Conservation (phyloP, 37 sponge, comb jelly and placozoan genomes). For the Theonella swinhoei region DNA sequence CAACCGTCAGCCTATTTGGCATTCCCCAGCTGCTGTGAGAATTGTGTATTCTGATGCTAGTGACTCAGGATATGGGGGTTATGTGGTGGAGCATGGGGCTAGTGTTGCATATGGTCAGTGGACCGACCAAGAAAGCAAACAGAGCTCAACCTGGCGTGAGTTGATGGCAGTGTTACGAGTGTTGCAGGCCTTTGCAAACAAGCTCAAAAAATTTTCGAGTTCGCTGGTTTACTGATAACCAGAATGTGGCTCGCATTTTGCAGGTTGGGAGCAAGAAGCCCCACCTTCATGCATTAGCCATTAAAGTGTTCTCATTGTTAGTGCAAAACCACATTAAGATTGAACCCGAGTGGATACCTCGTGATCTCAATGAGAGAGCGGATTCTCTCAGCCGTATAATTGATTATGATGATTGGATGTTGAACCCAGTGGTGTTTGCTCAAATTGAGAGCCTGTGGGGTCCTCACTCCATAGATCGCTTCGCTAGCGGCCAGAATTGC, state of each 20-base stretch:
- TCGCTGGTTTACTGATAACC: conserved; percentile 26
- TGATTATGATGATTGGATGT: conserved; percentile 28
- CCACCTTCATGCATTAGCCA: conserved; percentile 1
- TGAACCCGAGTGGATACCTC: conserved; percentile 34
- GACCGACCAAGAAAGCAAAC: background rate
- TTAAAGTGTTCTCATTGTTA: background rate
- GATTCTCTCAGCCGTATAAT: conserved; percentile 14
- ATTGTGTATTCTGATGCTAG: conserved; percentile 40
- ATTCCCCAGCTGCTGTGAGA: background rate
- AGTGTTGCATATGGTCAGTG: conserved; percentile 4
- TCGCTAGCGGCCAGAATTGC: conserved; percentile 3
- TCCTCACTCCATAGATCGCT: conserved; percentile 38
- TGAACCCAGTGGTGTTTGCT: background rate
- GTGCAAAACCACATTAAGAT: background rate
- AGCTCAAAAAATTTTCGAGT: background rate
- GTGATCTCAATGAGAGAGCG: background rate
- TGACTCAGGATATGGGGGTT: conserved; percentile 30
- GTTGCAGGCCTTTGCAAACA: background rate
- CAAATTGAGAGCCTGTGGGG: conserved; percentile 12
- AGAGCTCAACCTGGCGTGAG: conserved; percentile 31
- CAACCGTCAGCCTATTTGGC: conserved; percentile 16
- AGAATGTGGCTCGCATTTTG: conserved; percentile 17
- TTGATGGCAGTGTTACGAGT: background rate
- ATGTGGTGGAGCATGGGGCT: conserved; percentile 5
- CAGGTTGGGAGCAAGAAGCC: background rate